Conservation (phyloP, 2,113 vertebrate genomes). For the Crotalus horridus region DNA sequence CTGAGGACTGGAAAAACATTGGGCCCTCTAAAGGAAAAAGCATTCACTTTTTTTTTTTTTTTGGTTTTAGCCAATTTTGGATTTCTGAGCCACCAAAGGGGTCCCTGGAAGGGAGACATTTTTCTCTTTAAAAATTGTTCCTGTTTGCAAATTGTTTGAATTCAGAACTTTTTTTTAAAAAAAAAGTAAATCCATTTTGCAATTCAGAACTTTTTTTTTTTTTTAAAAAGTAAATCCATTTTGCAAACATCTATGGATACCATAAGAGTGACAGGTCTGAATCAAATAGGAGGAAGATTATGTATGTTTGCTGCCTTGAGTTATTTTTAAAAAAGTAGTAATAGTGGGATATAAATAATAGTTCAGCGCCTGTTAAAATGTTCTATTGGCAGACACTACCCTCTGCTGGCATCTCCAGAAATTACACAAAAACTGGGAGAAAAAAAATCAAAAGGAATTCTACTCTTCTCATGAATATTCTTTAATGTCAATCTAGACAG, state of each 20-base stretch:
- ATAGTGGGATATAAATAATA: neutral
- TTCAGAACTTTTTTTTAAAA: neutral
- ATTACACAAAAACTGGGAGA: neutral
- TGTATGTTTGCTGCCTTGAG: neutral
- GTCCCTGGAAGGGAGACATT: neutral
- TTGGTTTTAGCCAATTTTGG: neutral
- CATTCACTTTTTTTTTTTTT: neutral
- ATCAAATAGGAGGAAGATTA: neutral
- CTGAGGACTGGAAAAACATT: neutral
- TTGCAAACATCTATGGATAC: neutral
- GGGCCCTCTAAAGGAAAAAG: neutral
- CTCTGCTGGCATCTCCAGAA: constrained; percentile 33
- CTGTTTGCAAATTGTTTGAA: neutral
- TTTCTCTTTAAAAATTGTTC: neutral
- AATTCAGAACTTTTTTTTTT: neutral
- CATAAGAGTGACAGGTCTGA: neutral
- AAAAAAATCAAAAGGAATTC: neutral
- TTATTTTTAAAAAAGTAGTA: neutral
- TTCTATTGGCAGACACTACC: constrained; percentile 25
- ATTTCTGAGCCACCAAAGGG: neutral
- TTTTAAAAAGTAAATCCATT: neutral
- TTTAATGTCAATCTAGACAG: neutral
- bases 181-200: neutral
- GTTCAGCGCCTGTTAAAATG: neutral
- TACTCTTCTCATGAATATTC: rapidly evolving